phyloP scores from a whole-genome alignment of 2,797 vertebrate species.

The Bucorvus abyssinicus region DNA sequence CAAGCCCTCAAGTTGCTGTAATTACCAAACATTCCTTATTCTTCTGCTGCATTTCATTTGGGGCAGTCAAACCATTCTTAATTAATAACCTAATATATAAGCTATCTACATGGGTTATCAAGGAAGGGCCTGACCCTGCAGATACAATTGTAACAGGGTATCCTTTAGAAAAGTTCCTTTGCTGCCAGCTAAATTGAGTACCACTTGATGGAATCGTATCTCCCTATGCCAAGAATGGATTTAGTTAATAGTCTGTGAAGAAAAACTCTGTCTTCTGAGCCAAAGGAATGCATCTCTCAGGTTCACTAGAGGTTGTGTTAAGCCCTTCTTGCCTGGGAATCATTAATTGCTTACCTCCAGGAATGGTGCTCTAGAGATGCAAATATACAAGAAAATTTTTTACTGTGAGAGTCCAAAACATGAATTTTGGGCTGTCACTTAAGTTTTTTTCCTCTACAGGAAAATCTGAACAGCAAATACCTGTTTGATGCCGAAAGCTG shows the following conservation, averaged over 20 bases:
- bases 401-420: not conserved
- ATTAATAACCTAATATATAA: not conserved
- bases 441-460: not conserved
- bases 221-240: not conserved
- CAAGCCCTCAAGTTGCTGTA: not conserved
- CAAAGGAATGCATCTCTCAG: not conserved
- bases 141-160: not conserved
- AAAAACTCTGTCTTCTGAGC: not conserved
- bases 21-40: not conserved
- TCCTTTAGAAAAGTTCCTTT: not conserved
- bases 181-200: not conserved
- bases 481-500: not conserved
- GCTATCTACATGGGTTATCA: not conserved
- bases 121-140: not conserved
- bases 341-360: not conserved
- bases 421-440: fast-evolving
- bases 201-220: not conserved
- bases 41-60: not conserved
- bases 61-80: not conserved
- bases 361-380: not conserved
- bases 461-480: not conserved
- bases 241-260: not conserved
- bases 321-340: not conserved
- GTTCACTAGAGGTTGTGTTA: not conserved
- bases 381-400: not conserved